These are phyloP conservation scores for Styela plicata DNA, from an alignment of 23 tunicate species.

Conservation along the genomic window DNA sequence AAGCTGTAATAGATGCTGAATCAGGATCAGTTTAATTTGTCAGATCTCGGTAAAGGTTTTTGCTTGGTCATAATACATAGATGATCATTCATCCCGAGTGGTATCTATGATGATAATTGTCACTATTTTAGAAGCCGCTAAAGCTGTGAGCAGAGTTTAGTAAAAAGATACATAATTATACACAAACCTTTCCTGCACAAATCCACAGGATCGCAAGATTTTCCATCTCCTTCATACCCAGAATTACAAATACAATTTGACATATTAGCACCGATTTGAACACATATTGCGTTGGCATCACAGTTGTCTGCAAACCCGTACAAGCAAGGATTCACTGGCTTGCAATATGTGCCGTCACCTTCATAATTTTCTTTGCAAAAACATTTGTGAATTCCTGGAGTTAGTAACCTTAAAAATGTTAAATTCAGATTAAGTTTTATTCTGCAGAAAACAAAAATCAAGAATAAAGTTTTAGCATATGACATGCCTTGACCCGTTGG, in stretches of 20 bases:
- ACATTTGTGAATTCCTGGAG: constrained; percentile 60
- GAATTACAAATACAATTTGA: constrained; percentile 58
- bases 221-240: constrained; percentile 68
- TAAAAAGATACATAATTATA: no score
- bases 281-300: constrained; percentile 44
- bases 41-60: no score
- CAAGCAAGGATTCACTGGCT: constrained; percentile 73
- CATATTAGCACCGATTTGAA: constrained; percentile 56
- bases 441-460: no score
- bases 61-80: no score
- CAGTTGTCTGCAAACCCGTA: constrained; percentile 21
- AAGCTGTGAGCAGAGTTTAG: no score
- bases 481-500: no score
- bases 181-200: constrained; percentile 52
- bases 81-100: no score
- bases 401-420: not conserved
- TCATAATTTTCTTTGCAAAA: constrained; percentile 64
- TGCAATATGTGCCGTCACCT: constrained; percentile 78
- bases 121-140: no score
- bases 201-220: constrained; percentile 52
- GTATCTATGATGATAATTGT: no score
- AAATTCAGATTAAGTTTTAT: not conserved
- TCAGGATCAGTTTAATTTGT: no score
- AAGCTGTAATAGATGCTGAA: no score
- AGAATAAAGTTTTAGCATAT: no score